Percentiles rank a stretch among this genome's conserved stretches.
These are phyloP conservation scores for Mastacembelus armatus DNA, from an alignment of 2,797 vertebrate species.

Conservation along the genomic window DNA sequence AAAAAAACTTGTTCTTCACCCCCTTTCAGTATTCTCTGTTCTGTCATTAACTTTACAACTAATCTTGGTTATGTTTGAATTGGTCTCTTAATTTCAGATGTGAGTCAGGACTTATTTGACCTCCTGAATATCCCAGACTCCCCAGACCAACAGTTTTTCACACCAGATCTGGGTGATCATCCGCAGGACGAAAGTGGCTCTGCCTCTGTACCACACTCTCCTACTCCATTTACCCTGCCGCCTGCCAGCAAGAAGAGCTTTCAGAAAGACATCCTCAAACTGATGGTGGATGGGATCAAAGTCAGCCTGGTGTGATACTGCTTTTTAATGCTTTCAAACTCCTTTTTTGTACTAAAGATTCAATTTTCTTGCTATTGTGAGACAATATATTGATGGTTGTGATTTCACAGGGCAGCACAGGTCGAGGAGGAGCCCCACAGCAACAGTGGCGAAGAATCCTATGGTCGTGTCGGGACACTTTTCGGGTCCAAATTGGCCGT, in stretches of 20 bases:
- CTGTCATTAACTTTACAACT: conserved; percentile 7
- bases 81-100: conserved; percentile 79
- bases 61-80: conserved; percentile 16
- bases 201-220: conserved; percentile 77
- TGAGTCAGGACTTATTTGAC: conserved; percentile 88
- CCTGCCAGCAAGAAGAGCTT: conserved; percentile 88
- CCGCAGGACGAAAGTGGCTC: conserved; percentile 82
- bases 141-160: conserved; percentile 80
- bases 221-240: conserved; percentile 76
- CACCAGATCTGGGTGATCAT: conserved; percentile 81
- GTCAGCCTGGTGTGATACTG: conserved; percentile 83
- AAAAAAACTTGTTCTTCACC: background rate
- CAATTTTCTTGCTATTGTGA: background rate
- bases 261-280: conserved; percentile 90
- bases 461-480: conserved; percentile 92
- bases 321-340: background rate
- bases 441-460: conserved; percentile 94
- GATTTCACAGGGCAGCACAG: conserved; percentile 78
- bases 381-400: conserved; percentile 2
- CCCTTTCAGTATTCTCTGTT: background rate
- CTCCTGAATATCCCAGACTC: conserved; percentile 90
- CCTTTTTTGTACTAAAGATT: background rate
- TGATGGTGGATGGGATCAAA: conserved; percentile 94
- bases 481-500: conserved; percentile 92
- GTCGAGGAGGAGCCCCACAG: conserved; percentile 84